A percentile compares a stretch with the other conserved stretches of the same genome.
These are phyloP conservation scores for Apostichopus californicus DNA, from an alignment of 35 echinoderm and acorn worm species.

Conservation along the genomic window DNA sequence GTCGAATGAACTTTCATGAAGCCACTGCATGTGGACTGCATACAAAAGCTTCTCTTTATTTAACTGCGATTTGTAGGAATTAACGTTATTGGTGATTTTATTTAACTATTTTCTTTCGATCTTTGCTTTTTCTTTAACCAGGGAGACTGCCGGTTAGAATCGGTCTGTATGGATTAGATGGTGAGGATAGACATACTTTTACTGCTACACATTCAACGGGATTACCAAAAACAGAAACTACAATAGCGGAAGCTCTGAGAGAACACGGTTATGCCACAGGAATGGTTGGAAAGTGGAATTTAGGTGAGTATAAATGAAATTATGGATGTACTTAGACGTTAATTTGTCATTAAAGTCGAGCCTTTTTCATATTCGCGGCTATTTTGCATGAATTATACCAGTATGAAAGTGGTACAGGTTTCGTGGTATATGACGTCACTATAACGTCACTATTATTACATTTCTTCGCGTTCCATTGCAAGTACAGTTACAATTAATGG, in stretches of 20 bases:
- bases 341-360: neutral
- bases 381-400: too few species aligned
- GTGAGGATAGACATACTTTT: neutral
- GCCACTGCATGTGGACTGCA: too few species aligned
- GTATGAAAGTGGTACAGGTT: too few species aligned
- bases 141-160: constrained; percentile 49
- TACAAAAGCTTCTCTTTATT: too few species aligned
- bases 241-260: constrained; percentile 47
- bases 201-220: constrained; percentile 44
- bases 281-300: constrained; percentile 70
- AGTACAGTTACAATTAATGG: too few species aligned
- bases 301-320: constrained; percentile 29
- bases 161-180: constrained; percentile 38
- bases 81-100: neutral
- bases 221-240: constrained; percentile 53
- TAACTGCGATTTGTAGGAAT: too few species aligned
- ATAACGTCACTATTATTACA: too few species aligned
- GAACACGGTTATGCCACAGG: constrained; percentile 52
- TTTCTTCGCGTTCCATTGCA: too few species aligned
- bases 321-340: too few species aligned
- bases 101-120: neutral
- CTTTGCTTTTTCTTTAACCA: neutral
- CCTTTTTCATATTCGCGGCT: neutral
- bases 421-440: too few species aligned
- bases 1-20: too few species aligned